Conservation (phyloP, 2,888 invertebrate genomes). For the Drosophila fungiperda region DNA sequence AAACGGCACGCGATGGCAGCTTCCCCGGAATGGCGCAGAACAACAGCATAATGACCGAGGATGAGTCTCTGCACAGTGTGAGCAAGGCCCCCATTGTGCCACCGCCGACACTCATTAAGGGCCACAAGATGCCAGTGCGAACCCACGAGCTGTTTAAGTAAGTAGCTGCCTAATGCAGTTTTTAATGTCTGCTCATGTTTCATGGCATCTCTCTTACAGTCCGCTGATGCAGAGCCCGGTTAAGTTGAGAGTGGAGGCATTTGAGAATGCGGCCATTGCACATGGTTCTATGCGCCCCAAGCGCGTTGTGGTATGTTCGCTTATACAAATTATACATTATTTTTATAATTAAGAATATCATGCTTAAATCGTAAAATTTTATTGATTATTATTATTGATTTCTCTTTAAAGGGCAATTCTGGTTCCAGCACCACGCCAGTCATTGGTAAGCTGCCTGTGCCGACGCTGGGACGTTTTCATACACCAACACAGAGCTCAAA, state of each 20-base stretch:
- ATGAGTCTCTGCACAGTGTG: constrained; percentile 77
- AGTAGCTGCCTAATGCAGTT: constrained; percentile 20
- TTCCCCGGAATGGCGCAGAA: constrained; percentile 49
- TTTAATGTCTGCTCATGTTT: background rate
- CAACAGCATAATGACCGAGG: constrained; percentile 83
- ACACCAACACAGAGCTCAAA: constrained; percentile 82
- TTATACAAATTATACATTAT: background rate
- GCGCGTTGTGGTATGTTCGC: constrained; percentile 68
- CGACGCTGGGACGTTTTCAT: constrained; percentile 80
- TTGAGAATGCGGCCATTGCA: constrained; percentile 85
- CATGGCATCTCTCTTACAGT: constrained; percentile 84
- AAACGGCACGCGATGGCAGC: constrained; percentile 69
- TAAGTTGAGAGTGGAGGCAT: constrained; percentile 88
- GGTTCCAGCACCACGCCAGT: constrained; percentile 72
- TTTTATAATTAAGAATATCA: background rate
- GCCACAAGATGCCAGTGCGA: constrained; percentile 74
- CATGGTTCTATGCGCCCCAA: constrained; percentile 64
- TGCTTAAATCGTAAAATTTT: background rate
- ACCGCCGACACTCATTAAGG: constrained; percentile 53
- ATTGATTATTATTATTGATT: background rate
- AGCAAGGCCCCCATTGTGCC: constrained; percentile 6
- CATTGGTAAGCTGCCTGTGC: constrained; percentile 73
- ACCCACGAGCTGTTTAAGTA: constrained; percentile 85
- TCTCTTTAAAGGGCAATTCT: constrained; percentile 17
- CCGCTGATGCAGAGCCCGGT: constrained; percentile 87